These are phyloP conservation scores for Calephelis virginiensis DNA, from an alignment of 1,140 invertebrate genomes.

Conservation along the genomic window DNA sequence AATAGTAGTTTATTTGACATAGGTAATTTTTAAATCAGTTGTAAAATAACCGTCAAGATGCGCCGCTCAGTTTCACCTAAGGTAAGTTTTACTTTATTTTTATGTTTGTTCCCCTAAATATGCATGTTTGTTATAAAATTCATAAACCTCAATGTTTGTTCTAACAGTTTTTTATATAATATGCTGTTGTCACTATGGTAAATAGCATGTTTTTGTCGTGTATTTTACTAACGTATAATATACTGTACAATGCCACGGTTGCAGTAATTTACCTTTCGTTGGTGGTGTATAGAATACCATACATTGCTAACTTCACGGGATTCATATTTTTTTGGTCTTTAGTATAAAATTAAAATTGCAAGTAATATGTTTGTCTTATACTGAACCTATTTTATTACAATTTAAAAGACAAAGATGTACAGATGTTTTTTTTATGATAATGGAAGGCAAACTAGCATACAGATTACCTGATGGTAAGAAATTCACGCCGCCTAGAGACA, in stretches of 20 bases:
- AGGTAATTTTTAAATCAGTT: neutral
- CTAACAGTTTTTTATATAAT: slow-evolving; percentile 4
- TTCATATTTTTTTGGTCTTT: slow-evolving; percentile 13
- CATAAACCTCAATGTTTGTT: slow-evolving; percentile 2
- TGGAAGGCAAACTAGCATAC: too few relatives aligned
- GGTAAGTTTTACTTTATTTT: slow-evolving; percentile 19
- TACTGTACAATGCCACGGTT: neutral
- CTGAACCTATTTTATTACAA: slow-evolving; percentile 1
- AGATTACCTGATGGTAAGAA: too few relatives aligned
- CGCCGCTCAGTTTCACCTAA: slow-evolving; percentile 18
- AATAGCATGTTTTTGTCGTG: slow-evolving; percentile 20
- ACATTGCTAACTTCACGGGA: slow-evolving; percentile 17
- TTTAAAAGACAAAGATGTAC: too few relatives aligned
- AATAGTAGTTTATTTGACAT: too few relatives aligned
- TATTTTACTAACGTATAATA: slow-evolving; percentile 9
- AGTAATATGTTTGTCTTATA: slow-evolving; percentile 15
- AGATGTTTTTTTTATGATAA: too few relatives aligned
- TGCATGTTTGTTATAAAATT: slow-evolving; percentile 13
- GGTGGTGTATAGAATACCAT: slow-evolving; percentile 9
- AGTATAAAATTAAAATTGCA: slow-evolving; percentile 16
- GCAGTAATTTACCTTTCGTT: slow-evolving; percentile 12
- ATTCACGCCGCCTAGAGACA: too few relatives aligned
- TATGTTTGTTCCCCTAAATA: neutral
- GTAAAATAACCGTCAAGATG: slow-evolving; percentile 21
- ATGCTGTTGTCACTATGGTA: too few relatives aligned